Percentiles rank a stretch among this genome's conserved stretches.
Evolutionary conservation across 1,140 invertebrate genomes (phyloP).

Genomic region (Gonatopus flavifemur): DNA sequence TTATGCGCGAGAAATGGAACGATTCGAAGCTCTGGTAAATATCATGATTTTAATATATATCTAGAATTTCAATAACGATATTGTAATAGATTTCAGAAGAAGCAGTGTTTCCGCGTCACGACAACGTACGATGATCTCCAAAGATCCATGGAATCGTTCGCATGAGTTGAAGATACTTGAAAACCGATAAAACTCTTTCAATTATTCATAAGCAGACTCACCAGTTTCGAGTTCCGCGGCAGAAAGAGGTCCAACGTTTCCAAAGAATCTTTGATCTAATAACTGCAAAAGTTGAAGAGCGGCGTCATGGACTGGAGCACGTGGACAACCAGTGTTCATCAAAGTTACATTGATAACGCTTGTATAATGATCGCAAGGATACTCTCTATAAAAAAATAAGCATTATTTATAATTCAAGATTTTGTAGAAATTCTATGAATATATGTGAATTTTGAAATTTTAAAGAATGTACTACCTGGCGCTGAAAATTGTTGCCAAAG

Average conservation of each 20-base stretch:
- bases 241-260: conserved; percentile 71
- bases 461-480: conserved; percentile 79
- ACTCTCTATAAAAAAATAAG: conserved; percentile 72
- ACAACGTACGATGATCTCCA: conserved; percentile 49
- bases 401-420: background rate
- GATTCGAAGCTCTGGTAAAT: conserved; percentile 20
- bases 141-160: conserved; percentile 54
- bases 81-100: conserved; percentile 12
- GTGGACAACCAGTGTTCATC: conserved; percentile 92
- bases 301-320: conserved; percentile 87
- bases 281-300: conserved; percentile 92
- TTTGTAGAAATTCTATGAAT: background rate
- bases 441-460: background rate
- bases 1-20: conserved; percentile 30
- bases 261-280: conserved; percentile 93
- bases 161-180: conserved; percentile 51
- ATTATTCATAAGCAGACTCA: conserved; percentile 44
- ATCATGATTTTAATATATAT: conserved; percentile 5
- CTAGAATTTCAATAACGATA: background rate
- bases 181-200: conserved; percentile 1
- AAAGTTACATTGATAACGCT: conserved; percentile 97
- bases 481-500: conserved; percentile 93
- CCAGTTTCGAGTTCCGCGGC: conserved; percentile 69
- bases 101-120: conserved; percentile 43
- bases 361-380: conserved; percentile 97